Evolutionary conservation across 2,797 vertebrate genomes (phyloP).

Genomic region (Enteromius thamalakanensis): DNA sequence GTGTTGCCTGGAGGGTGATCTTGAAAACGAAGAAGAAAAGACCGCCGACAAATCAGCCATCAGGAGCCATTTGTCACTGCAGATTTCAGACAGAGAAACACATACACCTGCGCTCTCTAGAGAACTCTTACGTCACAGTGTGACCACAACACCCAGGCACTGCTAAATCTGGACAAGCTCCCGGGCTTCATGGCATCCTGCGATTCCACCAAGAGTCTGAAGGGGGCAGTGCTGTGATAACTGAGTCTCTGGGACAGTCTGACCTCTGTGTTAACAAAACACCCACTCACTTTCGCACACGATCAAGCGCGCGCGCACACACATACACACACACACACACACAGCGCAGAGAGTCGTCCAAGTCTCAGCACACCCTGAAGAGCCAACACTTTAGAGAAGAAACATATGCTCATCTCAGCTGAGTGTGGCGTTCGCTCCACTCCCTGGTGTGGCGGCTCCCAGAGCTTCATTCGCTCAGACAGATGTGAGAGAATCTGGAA

Average conservation of each 20-base stretch:
- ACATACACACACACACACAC: constrained; percentile 21
- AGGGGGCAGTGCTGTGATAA: constrained; percentile 50
- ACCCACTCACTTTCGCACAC: constrained; percentile 38
- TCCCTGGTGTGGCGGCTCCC: constrained; percentile 14
- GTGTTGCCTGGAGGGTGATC: background rate
- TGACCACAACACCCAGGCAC: constrained; percentile 3
- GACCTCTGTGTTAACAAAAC: constrained; percentile 50
- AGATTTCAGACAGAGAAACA: constrained; percentile 29
- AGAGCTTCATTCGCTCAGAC: constrained; percentile 37
- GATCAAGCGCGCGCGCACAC: constrained; percentile 2
- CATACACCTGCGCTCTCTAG: constrained; percentile 34
- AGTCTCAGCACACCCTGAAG: constrained; percentile 40
- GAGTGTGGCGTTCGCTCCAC: constrained; percentile 6
- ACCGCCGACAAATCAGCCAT: constrained; percentile 81
- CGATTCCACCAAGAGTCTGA: constrained; percentile 20
- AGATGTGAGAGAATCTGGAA: constrained; percentile 56
- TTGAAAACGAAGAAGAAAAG: constrained; percentile 63
- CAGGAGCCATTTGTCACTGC: constrained; percentile 77
- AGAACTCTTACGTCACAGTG: constrained; percentile 8
- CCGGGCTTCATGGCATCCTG: constrained; percentile 6
- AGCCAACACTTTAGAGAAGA: constrained; percentile 38
- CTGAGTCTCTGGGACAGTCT: constrained; percentile 31
- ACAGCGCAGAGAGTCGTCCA: constrained; percentile 25
- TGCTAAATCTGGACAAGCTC: constrained; percentile 20
- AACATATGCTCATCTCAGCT: constrained; percentile 42